Evolutionary conservation across 2,888 invertebrate species (phyloP), one percentile per base, ranked within the genome.

Genomic region (Neoaliturus tenellus): DNA sequence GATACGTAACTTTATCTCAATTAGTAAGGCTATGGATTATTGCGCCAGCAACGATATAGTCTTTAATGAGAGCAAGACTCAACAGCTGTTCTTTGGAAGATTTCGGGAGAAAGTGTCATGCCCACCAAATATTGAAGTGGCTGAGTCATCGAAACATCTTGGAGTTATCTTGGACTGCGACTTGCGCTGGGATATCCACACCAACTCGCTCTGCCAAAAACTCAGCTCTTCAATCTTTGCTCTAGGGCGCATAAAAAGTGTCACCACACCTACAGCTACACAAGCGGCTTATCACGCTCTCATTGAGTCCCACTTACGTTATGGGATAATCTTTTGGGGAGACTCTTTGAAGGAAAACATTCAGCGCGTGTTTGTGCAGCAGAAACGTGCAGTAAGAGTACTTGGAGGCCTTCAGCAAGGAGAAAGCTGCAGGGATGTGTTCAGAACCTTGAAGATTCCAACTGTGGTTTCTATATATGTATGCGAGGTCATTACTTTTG

Each of bases 31-130:
- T n/a, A 31, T 55, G 33, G 78, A 78, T 0, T 78, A 55, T 23
- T 78, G 78, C 25, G 55, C 31, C 4, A 78, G 35, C 35, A 78
- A 78, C 23, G 78, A 78, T 35, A 33, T 78, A 12, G 55, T 78
- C 1, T 78, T 78, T 33, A 78, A 78, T 14, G 78, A 55, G 44
- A 55, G 20, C 14, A 78, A 78, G 17, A 78, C 78, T 2, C 17
- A 20, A n/a, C 78, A 55, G 31, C 33, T 78, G 14, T 33, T 55
- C 20, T 44, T 44, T 12, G 75, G 75, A 44, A 75, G 14, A 12
- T 39, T 48, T 2, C 20, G 48, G 48, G 20, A 75, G 6, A 10
- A 75, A 23, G 75, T 44, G 8, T 75, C 75, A 17, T 3, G 48
- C 20, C 48, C 48, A 5, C 44, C 17, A 0, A 28, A n/a, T 17